Percentiles rank a stretch among this genome's conserved stretches.
Evolutionary conservation across 1,140 invertebrate genomes (phyloP).

Genomic region (Trissolcus basalis): DNA sequence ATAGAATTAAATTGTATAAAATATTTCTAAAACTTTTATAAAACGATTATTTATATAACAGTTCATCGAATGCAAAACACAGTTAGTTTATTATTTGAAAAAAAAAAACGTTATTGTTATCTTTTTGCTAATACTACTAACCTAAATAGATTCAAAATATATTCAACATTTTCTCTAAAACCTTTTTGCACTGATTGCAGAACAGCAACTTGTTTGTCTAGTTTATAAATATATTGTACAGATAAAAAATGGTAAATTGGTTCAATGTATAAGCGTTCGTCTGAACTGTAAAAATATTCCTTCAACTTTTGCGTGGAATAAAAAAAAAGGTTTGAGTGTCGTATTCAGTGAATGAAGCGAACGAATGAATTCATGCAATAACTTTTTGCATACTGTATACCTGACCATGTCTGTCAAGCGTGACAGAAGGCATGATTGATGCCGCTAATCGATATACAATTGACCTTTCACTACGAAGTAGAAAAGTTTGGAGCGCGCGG

Average conservation of each 20-base stretch:
- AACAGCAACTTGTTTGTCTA: no score
- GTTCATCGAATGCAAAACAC: no score
- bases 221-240: no score
- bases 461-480: constrained; percentile 18
- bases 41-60: no score
- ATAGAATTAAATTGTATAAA: no score
- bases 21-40: no score
- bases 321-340: constrained; percentile 27
- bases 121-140: no score
- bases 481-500: constrained; percentile 45
- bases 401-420: constrained; percentile 62
- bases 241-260: not conserved
- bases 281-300: not conserved
- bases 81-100: no score
- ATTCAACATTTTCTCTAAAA: no score
- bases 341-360: constrained; percentile 32
- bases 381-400: constrained; percentile 41
- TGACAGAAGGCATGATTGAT: constrained; percentile 59
- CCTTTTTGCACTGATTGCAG: no score
- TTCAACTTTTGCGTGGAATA: not conserved
- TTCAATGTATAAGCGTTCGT: not conserved
- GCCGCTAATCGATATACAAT: constrained; percentile 52
- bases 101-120: no score
- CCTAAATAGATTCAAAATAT: no score
- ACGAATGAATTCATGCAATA: constrained; percentile 53